These are phyloP conservation scores for Ctenodactylus gundi DNA, from an alignment of 2,113 vertebrate genomes.

Conservation along the genomic window DNA sequence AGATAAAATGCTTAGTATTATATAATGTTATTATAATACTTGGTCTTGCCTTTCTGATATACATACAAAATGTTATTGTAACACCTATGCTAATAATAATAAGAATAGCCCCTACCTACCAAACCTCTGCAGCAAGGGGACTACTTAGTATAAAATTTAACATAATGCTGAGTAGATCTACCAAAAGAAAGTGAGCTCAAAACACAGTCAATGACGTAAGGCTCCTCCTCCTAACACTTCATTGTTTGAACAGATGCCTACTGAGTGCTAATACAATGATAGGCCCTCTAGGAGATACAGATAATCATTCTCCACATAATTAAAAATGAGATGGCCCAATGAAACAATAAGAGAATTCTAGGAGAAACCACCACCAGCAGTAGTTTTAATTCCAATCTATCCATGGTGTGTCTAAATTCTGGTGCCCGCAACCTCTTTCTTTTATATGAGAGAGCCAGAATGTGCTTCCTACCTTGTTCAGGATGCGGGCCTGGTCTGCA, in stretches of 20 bases:
- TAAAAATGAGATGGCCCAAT: neutral
- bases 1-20: constrained; percentile 11
- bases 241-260: neutral
- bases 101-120: neutral
- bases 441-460: neutral
- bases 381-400: neutral
- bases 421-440: neutral
- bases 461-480: constrained; percentile 74
- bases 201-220: neutral
- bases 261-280: neutral
- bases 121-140: neutral
- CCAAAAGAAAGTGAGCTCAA: neutral
- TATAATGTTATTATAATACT: neutral
- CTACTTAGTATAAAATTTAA: neutral
- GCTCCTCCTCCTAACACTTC: neutral
- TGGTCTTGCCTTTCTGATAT: neutral
- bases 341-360: neutral
- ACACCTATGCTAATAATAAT: neutral
- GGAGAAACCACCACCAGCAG: neutral
- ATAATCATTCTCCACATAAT: neutral
- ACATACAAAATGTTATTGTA: neutral
- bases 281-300: neutral
- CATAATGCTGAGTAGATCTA: neutral
- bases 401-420: neutral
- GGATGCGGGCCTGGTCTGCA: constrained; percentile 64